Conservation (phyloP, 2,797 vertebrate species). For the Xenops minutus region DNA sequence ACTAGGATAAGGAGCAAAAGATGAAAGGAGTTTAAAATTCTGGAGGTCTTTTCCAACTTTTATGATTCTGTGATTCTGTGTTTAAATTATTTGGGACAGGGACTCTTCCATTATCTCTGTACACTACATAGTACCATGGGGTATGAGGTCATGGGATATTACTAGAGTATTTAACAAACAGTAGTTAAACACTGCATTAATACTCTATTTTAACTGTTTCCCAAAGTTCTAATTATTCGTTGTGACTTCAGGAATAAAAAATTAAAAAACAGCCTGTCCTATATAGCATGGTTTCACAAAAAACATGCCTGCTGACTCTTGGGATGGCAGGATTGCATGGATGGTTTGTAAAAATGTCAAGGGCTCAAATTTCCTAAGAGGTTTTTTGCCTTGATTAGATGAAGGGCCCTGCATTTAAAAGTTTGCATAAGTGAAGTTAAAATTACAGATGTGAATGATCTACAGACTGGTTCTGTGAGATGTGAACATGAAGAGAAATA, state of each 20-base stretch:
- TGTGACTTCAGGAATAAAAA: neutral
- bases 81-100: neutral
- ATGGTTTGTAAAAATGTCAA: neutral
- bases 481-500: neutral
- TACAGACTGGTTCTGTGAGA: neutral
- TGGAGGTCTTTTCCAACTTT: neutral
- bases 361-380: neutral
- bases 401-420: neutral
- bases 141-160: neutral
- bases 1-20: neutral
- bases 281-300: neutral
- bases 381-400: neutral
- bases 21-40: neutral
- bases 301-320: neutral
- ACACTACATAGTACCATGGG: neutral
- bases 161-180: neutral
- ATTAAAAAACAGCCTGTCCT: neutral
- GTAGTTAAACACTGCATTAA: neutral
- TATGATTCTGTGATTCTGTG: neutral
- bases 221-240: neutral
- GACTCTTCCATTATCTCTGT: neutral
- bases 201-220: neutral
- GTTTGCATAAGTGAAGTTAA: neutral
- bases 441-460: neutral
- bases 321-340: neutral